Base-by-base conservation (phyloP, 2,888 invertebrate genomes). In the Busseola fusca region DNA sequence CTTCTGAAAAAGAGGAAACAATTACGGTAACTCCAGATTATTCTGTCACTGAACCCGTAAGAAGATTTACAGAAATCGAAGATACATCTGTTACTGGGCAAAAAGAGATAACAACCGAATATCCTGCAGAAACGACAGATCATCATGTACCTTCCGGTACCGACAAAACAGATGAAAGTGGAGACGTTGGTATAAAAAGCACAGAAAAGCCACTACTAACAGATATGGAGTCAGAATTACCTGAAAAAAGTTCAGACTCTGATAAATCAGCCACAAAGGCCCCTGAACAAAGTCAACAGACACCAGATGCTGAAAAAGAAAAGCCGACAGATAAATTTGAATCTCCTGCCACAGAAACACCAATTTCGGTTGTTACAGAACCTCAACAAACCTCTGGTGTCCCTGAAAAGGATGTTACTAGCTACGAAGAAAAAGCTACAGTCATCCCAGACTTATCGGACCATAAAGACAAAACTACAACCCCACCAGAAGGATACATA, bases 51-150 rank as follows among this genome's bases (percentile, higher is more conserved):
- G 77, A 79, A 70, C 76, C 81, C 40, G 42, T 73, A 16, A 68
- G 67, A 76, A 66, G 62, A 10, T 69, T 71, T 48, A 81, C 84
- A 6, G 80, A 85, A 65, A 80, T 69, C 21, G 69, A 81, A 65
- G 77, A 82, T 59, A n/a, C 74, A 27, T 69, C 62, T 16, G 68
- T 76, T 10, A 80, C 85, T 10, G 72, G 58, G n/a, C 58, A 64
- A 48, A 69, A 75, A 64, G 68, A 74, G 27, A 57, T 64, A 16
- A 48, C 70, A 25, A 84, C 83, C n/a, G 73, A 62, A 65, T 74
- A 74, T 70, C 73, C 69, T 45, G 72, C 68, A 65, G 62, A 65
- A 58, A 63, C 73, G 18, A 82, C 80, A n/a, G 76, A 82, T 40
- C 62, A 58, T 62, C 30, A 60, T 40, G 52, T 76, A 59, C 63